These are phyloP conservation scores for Camponotus floridanus DNA, from an alignment of 1,140 invertebrate genomes.

Conservation along the genomic window DNA sequence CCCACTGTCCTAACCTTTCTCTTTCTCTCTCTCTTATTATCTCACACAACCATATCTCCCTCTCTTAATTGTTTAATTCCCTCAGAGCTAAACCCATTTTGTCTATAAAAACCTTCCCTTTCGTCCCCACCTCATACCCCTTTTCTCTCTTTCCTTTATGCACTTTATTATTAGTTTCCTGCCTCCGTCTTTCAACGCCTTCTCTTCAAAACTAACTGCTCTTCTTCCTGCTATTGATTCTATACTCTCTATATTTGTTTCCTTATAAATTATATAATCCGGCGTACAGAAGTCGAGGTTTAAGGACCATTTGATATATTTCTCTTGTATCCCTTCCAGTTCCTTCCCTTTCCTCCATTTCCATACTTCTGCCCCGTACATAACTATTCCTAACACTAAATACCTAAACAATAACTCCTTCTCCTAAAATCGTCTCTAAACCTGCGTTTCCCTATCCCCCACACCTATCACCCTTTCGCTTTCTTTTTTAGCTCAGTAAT, in stretches of 20 bases:
- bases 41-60: too few species aligned
- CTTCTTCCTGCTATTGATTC: too few species aligned
- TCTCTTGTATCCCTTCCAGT: neutral
- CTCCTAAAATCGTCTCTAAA: neutral
- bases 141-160: too few species aligned
- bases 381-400: neutral
- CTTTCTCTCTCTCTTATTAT: too few species aligned
- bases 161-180: too few species aligned
- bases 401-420: neutral
- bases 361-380: neutral
- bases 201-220: too few species aligned
- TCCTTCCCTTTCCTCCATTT: neutral
- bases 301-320: neutral
- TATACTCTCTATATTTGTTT: neutral
- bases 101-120: too few species aligned
- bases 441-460: neutral
- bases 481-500: neutral
- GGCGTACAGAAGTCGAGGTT: neutral
- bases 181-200: too few species aligned
- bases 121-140: too few species aligned
- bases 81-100: too few species aligned
- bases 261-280: neutral
- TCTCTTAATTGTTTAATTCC: too few species aligned
- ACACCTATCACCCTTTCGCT: neutral
- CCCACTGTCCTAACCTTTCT: too few species aligned